A percentile compares a stretch with the other conserved stretches of the same genome.
phyloP scores from a whole-genome alignment of 2,888 invertebrate species.

The Pristionchus mayeri region DNA sequence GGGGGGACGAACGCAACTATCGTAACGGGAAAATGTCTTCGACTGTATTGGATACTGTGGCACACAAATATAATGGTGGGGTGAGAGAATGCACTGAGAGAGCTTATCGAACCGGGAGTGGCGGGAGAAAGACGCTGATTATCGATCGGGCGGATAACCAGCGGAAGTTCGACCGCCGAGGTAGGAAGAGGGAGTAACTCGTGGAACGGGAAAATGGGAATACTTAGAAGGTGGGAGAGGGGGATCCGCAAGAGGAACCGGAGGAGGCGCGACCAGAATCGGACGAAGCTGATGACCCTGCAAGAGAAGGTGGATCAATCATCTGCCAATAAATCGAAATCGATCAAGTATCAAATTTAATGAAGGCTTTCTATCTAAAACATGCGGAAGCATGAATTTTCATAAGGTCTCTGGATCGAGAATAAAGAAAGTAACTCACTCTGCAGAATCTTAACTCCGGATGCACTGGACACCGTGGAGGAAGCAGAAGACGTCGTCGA shows the following conservation, averaged over 20 bases:
- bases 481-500: conserved; percentile 44
- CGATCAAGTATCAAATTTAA: too few relatives aligned
- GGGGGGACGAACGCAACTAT: background rate
- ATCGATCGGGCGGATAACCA: conserved; percentile 12
- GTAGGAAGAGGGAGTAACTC: conserved; percentile 14
- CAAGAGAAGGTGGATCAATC: background rate
- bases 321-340: too few relatives aligned
- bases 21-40: background rate
- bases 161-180: conserved; percentile 1
- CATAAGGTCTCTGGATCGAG: too few relatives aligned
- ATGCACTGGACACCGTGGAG: conserved; percentile 38
- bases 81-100: conserved; percentile 4
- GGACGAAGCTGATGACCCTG: conserved; percentile 28
- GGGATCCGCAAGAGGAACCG: conserved; percentile 45
- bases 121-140: background rate
- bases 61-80: conserved; percentile 23
- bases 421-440: background rate
- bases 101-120: background rate
- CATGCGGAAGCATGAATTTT: too few relatives aligned
- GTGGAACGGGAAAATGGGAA: conserved; percentile 16
- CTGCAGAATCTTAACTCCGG: conserved; percentile 37
- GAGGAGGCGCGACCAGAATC: conserved; percentile 39
- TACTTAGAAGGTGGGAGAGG: conserved; percentile 43
- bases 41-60: conserved; percentile 22
- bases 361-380: too few relatives aligned